phyloP scores from a whole-genome alignment of 2,888 invertebrate species.

The Drosophila koepferae region DNA sequence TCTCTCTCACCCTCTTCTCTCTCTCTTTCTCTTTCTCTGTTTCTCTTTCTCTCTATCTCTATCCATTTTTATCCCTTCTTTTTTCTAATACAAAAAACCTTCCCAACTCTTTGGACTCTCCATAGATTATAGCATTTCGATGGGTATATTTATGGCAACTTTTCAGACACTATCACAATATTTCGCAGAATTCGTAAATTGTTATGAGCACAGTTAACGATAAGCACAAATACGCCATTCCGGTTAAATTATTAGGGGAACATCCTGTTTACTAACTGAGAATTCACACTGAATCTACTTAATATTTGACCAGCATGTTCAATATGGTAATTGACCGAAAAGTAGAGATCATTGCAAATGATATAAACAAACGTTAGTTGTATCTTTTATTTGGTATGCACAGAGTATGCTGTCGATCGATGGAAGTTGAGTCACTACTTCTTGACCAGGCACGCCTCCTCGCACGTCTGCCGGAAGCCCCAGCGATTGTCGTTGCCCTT shows the following conservation, averaged over 20 bases:
- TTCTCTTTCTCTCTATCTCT: not conserved
- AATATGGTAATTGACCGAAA: not conserved
- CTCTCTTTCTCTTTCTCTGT: too few species aligned
- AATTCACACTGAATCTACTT: not conserved
- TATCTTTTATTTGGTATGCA: slow-evolving; percentile 18
- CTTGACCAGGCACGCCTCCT: slow-evolving; percentile 68
- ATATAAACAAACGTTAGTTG: not conserved
- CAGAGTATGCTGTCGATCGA: not conserved
- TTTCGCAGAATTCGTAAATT: not conserved
- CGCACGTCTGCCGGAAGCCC: slow-evolving; percentile 76
- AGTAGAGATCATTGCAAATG: not conserved
- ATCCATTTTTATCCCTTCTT: not conserved
- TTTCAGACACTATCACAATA: not conserved
- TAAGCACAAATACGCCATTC: not conserved
- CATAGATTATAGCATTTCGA: not conserved
- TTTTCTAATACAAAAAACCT: not conserved
- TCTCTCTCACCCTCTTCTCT: too few species aligned
- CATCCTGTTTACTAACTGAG: not conserved
- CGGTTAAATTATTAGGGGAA: not conserved
- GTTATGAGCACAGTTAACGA: not conserved
- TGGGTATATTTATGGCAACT: not conserved
- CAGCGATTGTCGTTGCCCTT: slow-evolving; percentile 82
- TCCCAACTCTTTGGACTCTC: not conserved
- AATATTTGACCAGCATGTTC: not conserved
- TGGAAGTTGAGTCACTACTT: slow-evolving; percentile 34